Conservation (phyloP, 2,888 invertebrate species). For the Pimpla rufipes region DNA sequence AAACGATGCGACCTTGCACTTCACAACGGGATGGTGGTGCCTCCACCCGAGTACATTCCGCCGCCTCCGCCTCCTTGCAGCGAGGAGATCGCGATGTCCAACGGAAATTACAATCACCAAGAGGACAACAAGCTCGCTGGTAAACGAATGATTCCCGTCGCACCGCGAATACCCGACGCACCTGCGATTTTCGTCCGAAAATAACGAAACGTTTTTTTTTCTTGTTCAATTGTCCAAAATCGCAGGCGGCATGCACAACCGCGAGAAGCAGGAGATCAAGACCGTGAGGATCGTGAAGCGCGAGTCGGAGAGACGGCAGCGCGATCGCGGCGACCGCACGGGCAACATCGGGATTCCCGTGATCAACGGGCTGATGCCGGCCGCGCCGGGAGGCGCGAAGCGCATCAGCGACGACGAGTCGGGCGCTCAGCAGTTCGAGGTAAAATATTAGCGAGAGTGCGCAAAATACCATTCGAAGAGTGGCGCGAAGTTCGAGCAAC, state of each 20-base stretch:
- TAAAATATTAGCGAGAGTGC: too few relatives aligned
- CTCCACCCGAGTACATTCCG: conserved; percentile 82
- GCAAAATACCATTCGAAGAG: too few relatives aligned
- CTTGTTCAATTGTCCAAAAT: conserved; percentile 48
- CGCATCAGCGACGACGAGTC: conserved; percentile 79
- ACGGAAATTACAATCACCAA: conserved; percentile 77
- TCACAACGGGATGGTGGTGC: conserved; percentile 73
- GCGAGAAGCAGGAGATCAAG: conserved; percentile 96
- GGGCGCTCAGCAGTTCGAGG: conserved; percentile 80
- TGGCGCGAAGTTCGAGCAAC: too few relatives aligned
- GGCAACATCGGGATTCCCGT: conserved; percentile 82
- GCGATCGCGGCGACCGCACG: conserved; percentile 91
- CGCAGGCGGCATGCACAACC: conserved; percentile 89
- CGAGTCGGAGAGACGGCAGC: conserved; percentile 94
- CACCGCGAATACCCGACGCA: not conserved
- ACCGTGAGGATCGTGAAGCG: conserved; percentile 97
- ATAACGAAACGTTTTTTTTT: not conserved
- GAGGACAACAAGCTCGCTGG: conserved; percentile 78
- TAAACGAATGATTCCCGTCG: conserved; percentile 27
- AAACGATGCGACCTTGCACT: conserved; percentile 76
- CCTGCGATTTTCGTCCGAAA: not conserved
- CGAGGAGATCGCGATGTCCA: conserved; percentile 77
- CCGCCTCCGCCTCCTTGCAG: conserved; percentile 81
- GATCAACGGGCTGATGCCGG: conserved; percentile 77
- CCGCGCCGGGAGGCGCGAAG: conserved; percentile 80